Percentiles rank a stretch among this genome's conserved stretches.
These are phyloP conservation scores for Eucera pruinosa DNA, from an alignment of 2,888 invertebrate species.

Conservation along the genomic window DNA sequence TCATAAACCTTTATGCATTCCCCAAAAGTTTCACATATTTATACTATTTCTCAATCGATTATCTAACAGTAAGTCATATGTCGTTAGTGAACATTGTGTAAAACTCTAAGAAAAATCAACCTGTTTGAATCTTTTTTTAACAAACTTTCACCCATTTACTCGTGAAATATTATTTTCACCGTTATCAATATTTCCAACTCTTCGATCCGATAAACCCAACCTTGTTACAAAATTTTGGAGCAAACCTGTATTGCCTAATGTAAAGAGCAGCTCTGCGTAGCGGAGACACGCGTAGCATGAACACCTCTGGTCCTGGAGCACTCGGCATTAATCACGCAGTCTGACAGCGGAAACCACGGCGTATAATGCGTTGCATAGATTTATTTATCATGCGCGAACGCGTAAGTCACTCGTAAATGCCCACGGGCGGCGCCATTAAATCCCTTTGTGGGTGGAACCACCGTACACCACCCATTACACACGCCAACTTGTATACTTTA, in stretches of 20 bases:
- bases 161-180: too few relatives aligned
- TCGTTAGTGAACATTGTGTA: too few relatives aligned
- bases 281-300: slow-evolving; percentile 36
- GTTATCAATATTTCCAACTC: too few relatives aligned
- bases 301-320: slow-evolving; percentile 33
- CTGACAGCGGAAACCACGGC: slow-evolving; percentile 76
- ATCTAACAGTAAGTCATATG: too few relatives aligned
- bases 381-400: slow-evolving; percentile 80
- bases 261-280: not conserved
- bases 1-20: too few relatives aligned
- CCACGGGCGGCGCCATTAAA: slow-evolving; percentile 71
- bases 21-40: too few relatives aligned
- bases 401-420: slow-evolving; percentile 78
- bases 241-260: not conserved
- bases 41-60: too few relatives aligned
- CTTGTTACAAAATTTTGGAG: not conserved
- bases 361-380: slow-evolving; percentile 80
- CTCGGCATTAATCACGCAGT: slow-evolving; percentile 77
- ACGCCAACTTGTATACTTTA: slow-evolving; percentile 31
- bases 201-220: not conserved
- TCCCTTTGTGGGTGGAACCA: slow-evolving; percentile 70
- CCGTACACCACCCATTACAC: slow-evolving; percentile 61
- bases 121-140: too few relatives aligned
- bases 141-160: too few relatives aligned
- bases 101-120: too few relatives aligned